These are phyloP conservation scores for Leptoclinus maculatus DNA, from an alignment of 2,797 vertebrate species.

Conservation along the genomic window DNA sequence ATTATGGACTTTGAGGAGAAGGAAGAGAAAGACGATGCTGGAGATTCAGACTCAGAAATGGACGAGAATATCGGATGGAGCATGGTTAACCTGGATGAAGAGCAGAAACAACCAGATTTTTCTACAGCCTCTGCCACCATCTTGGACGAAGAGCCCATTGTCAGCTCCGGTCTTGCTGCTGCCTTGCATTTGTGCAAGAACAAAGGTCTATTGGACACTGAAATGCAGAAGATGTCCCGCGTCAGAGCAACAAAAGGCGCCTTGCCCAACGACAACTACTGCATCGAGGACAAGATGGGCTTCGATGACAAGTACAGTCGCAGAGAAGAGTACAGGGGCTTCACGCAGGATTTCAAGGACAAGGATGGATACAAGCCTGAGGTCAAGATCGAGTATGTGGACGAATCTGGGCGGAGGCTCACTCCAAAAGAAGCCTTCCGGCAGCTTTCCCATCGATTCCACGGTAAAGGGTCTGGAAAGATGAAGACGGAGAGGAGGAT, in stretches of 20 bases:
- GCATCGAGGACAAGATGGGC: conserved; percentile 97
- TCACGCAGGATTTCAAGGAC: conserved; percentile 96
- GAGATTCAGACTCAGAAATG: conserved; percentile 86
- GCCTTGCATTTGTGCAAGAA: conserved; percentile 93
- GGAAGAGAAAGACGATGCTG: conserved; percentile 87
- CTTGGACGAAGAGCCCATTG: conserved; percentile 94
- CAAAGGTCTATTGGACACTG: conserved; percentile 93
- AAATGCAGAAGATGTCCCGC: conserved; percentile 91
- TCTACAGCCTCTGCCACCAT: conserved; percentile 92
- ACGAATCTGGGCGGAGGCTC: conserved; percentile 92
- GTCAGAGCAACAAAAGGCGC: conserved; percentile 88
- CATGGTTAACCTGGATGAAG: conserved; percentile 92
- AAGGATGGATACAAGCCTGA: conserved; percentile 91
- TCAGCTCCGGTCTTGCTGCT: conserved; percentile 90
- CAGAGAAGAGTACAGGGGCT: conserved; percentile 93
- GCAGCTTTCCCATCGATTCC: conserved; percentile 94
- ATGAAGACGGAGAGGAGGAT: conserved; percentile 96
- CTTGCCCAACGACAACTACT: conserved; percentile 91
- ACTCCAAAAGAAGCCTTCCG: conserved; percentile 95
- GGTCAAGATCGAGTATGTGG: conserved; percentile 95
- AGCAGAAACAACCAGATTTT: conserved; percentile 90
- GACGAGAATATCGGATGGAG: conserved; percentile 95
- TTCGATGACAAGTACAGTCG: conserved; percentile 96
- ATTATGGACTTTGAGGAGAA: conserved; percentile 94
- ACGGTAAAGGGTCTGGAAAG: conserved; percentile 94